Evolutionary conservation across 2,888 invertebrate genomes (phyloP), one percentile per base, ranked within the genome.

Genomic region (Blastobasis lacticolella): DNA sequence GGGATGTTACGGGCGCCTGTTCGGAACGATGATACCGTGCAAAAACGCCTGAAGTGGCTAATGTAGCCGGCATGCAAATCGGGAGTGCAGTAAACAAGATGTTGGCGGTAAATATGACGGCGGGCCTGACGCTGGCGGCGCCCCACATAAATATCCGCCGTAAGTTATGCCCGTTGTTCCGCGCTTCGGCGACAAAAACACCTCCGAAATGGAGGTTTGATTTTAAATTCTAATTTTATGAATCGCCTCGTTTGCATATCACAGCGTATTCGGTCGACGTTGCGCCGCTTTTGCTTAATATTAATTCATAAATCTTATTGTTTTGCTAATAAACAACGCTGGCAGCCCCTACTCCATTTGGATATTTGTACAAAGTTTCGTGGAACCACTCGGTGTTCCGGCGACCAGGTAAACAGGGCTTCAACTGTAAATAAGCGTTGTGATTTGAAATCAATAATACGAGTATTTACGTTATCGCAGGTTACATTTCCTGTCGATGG

Each of bases 191-290:
- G 70, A 76, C 78, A 83, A 83, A 82, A 82, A 80, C 81, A 81
- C 76, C 76, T 75, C 77, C 62, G 73, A 68, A 78, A 72, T 71
- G 69, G 77, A 74, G 80, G 72, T 81, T 78, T 84, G 81, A 84
- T 84, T 85, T 84, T 80, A 84, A 84, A 84, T 84, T 85, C 81
- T 79, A 84, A 84, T 85, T 84, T 83, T 81, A 83, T 78, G 78
- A 81, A 77, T 75, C 74, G 72, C 72, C 70, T 74, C 63, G 69
- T 84, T 84, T 81, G 78, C 78, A 80, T 83, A 82, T 79, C 79
- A 71, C 69, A 73, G 67, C 66, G 71, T 70, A 40, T 23, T 23
- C 23, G 23, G 23, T 23, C 23, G 23, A 23, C 23, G 23, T 23
- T 23, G 23, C 23, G 23, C 23, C 23, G 23, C 23, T 23, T 23